phyloP scores from a whole-genome alignment of 23 tunicate species.

The Corella eumyota region DNA sequence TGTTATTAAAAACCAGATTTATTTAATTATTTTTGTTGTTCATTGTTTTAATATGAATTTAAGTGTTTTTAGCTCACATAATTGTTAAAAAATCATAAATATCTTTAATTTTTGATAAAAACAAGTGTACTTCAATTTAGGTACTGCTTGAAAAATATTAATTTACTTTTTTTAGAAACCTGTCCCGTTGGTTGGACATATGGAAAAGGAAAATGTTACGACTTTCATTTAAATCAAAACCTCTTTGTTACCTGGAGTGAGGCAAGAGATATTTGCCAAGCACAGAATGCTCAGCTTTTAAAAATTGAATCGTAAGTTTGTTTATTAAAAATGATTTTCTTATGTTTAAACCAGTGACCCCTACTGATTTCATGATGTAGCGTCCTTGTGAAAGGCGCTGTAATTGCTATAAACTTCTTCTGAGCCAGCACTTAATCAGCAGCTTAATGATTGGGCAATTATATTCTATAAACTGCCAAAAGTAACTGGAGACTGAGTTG shows the following conservation, averaged over 20 bases:
- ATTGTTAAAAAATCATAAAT: too few species aligned
- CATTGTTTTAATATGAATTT: too few species aligned
- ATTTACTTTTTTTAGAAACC: conserved; percentile 18
- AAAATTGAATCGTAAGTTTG: conserved; percentile 46
- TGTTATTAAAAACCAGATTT: neutral
- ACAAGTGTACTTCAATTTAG: too few species aligned
- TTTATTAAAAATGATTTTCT: neutral
- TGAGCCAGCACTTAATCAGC: too few species aligned
- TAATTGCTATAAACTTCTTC: too few species aligned
- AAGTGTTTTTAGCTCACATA: too few species aligned
- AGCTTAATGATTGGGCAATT: too few species aligned
- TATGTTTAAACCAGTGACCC: neutral
- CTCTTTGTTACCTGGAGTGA: conserved; percentile 54
- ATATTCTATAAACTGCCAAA: too few species aligned
- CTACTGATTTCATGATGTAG: neutral
- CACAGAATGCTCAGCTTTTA: conserved; percentile 33
- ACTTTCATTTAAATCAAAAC: conserved; percentile 32
- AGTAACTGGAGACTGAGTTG: too few species aligned
- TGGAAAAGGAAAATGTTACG: conserved; percentile 56
- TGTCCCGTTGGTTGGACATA: conserved; percentile 84
- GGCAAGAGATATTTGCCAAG: conserved; percentile 42
- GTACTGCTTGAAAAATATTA: neutral
- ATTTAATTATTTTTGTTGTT: neutral
- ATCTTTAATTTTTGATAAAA: too few species aligned
- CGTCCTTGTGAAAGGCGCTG: too few species aligned